These are phyloP conservation scores for Beaufortia kweichowensis DNA, from an alignment of 2,113 vertebrate species.

Conservation along the genomic window DNA sequence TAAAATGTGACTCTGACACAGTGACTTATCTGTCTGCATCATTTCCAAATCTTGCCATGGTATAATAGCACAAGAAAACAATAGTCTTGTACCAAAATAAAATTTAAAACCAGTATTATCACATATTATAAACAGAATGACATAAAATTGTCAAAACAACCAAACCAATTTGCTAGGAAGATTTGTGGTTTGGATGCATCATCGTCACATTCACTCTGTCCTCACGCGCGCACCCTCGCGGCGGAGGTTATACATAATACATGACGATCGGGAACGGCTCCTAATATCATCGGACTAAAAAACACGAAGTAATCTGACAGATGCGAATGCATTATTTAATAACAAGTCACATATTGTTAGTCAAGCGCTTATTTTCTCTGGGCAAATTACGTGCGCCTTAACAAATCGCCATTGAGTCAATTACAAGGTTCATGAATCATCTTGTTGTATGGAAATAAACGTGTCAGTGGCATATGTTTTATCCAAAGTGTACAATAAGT, in stretches of 20 bases:
- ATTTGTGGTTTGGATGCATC: conserved; percentile 8
- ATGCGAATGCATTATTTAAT: conserved; percentile 73
- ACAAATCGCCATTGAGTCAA: conserved; percentile 43
- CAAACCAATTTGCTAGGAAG: neutral
- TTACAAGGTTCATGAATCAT: conserved; percentile 18
- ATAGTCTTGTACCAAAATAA: too few species aligned
- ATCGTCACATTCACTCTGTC: conserved; percentile 17
- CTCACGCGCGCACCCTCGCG: conserved; percentile 49
- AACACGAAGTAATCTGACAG: conserved; percentile 69
- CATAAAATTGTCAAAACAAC: neutral
- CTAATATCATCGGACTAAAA: conserved; percentile 50
- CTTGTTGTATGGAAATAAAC: neutral
- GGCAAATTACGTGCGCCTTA: conserved; percentile 36
- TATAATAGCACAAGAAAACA: too few species aligned
- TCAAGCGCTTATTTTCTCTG: conserved; percentile 61
- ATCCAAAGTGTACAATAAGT: neutral
- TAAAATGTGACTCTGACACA: conserved; percentile 6
- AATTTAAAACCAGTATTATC: too few species aligned
- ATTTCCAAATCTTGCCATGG: neutral
- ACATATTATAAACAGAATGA: too few species aligned
- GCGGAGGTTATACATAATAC: conserved; percentile 64
- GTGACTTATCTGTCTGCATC: neutral
- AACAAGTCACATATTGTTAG: conserved; percentile 66
- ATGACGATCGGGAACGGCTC: conserved; percentile 57
- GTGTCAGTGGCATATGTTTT: neutral